Conservation (phyloP, 2,797 vertebrate genomes). For the Steatocranus sp. region DNA sequence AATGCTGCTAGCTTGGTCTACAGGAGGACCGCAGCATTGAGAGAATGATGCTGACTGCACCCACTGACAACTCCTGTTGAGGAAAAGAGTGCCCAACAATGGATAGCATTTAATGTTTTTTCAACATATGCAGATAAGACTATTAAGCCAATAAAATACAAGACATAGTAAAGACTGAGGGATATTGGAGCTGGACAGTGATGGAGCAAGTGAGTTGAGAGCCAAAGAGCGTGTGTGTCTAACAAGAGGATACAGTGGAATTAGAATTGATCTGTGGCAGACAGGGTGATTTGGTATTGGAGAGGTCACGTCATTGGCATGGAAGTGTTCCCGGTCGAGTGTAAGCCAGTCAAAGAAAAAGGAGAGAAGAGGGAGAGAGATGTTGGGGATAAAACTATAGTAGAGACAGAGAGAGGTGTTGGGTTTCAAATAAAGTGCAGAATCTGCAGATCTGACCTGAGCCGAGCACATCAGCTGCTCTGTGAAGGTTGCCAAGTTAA, state of each 20-base stretch:
- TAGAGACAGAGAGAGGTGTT: constrained; percentile 28
- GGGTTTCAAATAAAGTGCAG: constrained; percentile 60
- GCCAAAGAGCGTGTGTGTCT: constrained; percentile 14
- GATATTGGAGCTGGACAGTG: background rate
- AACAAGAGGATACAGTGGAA: constrained; percentile 31
- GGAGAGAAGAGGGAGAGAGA: background rate
- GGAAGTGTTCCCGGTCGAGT: background rate
- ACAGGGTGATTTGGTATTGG: constrained; percentile 29
- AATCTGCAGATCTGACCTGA: constrained; percentile 61
- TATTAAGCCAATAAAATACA: background rate
- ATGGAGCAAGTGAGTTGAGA: background rate
- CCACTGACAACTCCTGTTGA: background rate
- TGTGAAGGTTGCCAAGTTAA: constrained; percentile 30
- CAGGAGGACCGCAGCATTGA: background rate
- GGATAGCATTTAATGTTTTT: background rate
- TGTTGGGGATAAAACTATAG: background rate
- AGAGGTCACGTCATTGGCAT: constrained; percentile 49
- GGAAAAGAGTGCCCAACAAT: background rate
- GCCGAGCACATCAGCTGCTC: constrained; percentile 20
- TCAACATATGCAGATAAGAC: accelerated
- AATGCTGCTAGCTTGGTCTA: background rate
- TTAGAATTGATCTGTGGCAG: constrained; percentile 51
- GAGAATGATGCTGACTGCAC: background rate
- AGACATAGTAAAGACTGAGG: background rate
- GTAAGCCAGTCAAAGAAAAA: background rate